Evolutionary conservation across 2,113 vertebrate species (phyloP).

Genomic region (Zonotrichia leucophrys): DNA sequence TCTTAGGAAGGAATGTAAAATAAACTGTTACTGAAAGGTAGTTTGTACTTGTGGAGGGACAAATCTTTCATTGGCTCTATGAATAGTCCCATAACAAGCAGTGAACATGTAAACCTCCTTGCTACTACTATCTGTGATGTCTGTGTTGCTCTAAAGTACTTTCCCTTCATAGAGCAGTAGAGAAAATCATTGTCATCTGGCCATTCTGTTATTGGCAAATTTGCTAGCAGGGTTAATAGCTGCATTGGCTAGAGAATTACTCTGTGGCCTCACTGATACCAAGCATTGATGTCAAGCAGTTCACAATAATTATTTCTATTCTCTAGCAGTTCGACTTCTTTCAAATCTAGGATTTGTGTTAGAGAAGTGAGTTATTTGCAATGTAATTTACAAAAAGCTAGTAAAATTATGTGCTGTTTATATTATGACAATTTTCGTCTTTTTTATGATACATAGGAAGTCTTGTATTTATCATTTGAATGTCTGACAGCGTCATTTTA

Average conservation of each 20-base stretch:
- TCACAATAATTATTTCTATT: background rate
- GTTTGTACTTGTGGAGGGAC: background rate
- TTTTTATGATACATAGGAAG: background rate
- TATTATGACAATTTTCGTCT: background rate
- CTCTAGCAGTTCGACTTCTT: background rate
- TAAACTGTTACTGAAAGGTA: background rate
- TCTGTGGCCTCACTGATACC: background rate
- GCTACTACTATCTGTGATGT: background rate
- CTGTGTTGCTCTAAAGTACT: background rate
- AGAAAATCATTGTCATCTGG: background rate
- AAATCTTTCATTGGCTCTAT: background rate
- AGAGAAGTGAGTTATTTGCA: background rate
- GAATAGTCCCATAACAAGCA: background rate
- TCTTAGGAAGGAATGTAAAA: background rate
- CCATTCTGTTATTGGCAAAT: background rate
- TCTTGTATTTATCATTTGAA: background rate
- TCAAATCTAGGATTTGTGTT: background rate
- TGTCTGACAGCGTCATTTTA: background rate
- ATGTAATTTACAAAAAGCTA: background rate
- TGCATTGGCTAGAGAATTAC: background rate
- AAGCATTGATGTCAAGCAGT: background rate
- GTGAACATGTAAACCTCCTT: background rate
- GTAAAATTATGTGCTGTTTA: background rate
- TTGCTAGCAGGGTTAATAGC: background rate
- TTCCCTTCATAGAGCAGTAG: background rate